These are phyloP conservation scores for Antitype chi DNA, from an alignment of 2,888 invertebrate species.

Conservation along the genomic window DNA sequence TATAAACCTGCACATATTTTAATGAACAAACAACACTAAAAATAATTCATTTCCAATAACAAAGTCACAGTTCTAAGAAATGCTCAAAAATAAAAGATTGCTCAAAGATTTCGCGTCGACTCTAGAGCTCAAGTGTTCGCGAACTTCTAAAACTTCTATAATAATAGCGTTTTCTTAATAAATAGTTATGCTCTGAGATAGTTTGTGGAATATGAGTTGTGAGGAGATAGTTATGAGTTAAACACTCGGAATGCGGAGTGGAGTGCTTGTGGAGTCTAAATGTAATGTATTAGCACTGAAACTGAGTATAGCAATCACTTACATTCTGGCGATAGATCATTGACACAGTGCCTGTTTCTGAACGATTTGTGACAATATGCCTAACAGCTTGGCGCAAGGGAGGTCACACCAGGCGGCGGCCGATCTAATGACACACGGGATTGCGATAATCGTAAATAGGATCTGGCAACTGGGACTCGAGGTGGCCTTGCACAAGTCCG, in stretches of 20 bases:
- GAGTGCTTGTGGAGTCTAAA: conserved; percentile 16
- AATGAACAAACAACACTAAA: conserved; percentile 1
- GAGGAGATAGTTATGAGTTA: conserved; percentile 41
- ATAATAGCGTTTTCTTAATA: conserved; percentile 67
- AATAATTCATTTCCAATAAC: conserved; percentile 17
- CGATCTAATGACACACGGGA: no score
- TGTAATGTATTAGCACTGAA: neutral
- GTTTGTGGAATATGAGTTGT: conserved; percentile 47
- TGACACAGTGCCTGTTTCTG: no score
- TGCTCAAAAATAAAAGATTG: conserved; percentile 50
- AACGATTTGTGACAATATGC: neutral
- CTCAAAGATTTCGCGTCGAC: conserved; percentile 36
- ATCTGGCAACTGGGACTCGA: no score
- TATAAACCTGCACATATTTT: neutral
- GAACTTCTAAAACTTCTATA: conserved; percentile 49
- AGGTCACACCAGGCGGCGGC: no score
- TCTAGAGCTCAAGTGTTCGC: conserved; percentile 30
- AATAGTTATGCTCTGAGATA: conserved; percentile 63
- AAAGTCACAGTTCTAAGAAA: conserved; percentile 21
- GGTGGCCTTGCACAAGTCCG: no score
- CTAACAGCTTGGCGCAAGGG: neutral
- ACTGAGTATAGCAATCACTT: no score
- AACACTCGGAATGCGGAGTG: conserved; percentile 10
- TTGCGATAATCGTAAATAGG: no score
- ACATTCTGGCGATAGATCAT: neutral